Conservation (phyloP, 2,888 invertebrate species). For the Ecdyonurus torrentis region DNA sequence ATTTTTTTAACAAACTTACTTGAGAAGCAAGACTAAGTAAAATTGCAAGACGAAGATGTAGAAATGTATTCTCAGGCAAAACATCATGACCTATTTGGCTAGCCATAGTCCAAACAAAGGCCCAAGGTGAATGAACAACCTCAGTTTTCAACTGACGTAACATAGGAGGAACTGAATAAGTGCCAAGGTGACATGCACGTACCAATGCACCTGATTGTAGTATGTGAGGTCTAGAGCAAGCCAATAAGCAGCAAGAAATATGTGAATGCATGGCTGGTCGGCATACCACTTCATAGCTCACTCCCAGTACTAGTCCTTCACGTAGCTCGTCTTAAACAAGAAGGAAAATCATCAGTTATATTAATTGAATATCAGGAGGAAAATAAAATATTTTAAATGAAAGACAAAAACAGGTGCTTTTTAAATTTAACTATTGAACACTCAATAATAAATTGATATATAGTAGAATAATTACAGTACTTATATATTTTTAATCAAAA, state of each 20-base stretch:
- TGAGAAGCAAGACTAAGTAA: constrained; percentile 28
- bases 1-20: constrained; percentile 21
- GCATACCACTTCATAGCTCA: background rate
- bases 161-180: background rate
- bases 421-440: too few relatives aligned
- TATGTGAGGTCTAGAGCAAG: background rate
- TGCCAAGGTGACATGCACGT: background rate
- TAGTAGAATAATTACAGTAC: too few relatives aligned
- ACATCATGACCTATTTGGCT: constrained; percentile 25
- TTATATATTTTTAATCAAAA: too few relatives aligned
- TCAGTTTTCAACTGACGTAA: background rate
- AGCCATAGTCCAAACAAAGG: constrained; percentile 26
- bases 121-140: constrained; percentile 16
- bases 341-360: too few relatives aligned
- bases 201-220: background rate
- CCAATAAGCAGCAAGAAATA: background rate
- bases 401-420: too few relatives aligned
- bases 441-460: too few relatives aligned
- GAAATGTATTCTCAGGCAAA: constrained; percentile 27
- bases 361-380: too few relatives aligned
- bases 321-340: background rate
- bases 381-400: too few relatives aligned
- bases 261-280: background rate
- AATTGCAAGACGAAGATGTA: constrained; percentile 27
- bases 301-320: background rate